Evolutionary conservation across 2,113 vertebrate genomes (phyloP), one percentile per base, ranked within the genome.

Genomic region (Neolamprologus sp.): DNA sequence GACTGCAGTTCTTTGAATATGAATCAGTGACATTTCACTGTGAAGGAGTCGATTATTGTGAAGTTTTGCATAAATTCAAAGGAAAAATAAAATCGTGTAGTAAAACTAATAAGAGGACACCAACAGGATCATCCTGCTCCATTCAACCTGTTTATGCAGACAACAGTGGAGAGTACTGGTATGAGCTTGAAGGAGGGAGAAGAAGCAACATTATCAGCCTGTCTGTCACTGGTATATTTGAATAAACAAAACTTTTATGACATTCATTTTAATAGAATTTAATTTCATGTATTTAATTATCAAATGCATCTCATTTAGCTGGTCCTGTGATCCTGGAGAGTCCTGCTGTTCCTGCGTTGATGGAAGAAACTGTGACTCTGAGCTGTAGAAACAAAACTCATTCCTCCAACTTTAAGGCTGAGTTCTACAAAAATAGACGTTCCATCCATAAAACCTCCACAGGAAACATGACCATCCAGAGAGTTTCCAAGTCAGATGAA

Each of bases 271-370:
- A 35, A 5, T 1, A 11, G 1, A 11, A 63, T 35, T 35, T 19
- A 3, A 63, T 35, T 60, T 60, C 57, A 4, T 4, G 28, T 63
- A 7, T 63, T 1, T n/a, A 63, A 35, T 35, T 7, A 7, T 35
- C 1, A 63, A 35, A 63, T 35, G 17, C 3, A 0, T n/a, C 0
- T 12, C 58, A 63, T 63, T 7, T 11, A 63, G 58, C 58, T 35
- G 30, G 58, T 63, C 9, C 2, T 63, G 58, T 63, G 9, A 63
- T 63, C 58, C 30, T 63, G 30, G 58, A 12, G 30, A 63, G 30
- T 63, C 58, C 17, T 63, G 30, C 30, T 63, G 9, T 35, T 63
- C 58, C 58, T 35, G 58, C 0, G 30, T 63, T 12, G 6, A 12
- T 63, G 30, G 58, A n/a, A n/a, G 58, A 63, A 63, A 63, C 1